Base-by-base conservation (phyloP, 2,888 invertebrate species). In the Carabus problematicus region DNA sequence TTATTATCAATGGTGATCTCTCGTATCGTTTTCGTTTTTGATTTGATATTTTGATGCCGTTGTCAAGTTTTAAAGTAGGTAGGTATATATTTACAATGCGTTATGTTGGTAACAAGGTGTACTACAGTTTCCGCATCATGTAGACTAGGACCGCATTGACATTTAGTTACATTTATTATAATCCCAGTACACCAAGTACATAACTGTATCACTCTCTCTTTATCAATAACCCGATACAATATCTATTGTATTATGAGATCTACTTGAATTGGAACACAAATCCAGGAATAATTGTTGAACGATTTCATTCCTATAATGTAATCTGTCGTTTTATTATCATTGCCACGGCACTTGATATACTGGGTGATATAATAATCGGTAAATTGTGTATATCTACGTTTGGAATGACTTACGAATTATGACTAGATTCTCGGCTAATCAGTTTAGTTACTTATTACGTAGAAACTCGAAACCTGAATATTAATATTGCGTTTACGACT, bases 401-500 rank as follows among this genome's bases (percentile, higher is more conserved):
- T 58, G 59, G 66, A 66, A 66, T 66, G 59, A 40, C 66, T 66
- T 66, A 63, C 54, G 49, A 52, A n/a, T 39, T 63, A 66, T 58
- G 66, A 66, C 66, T 66, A 66, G 63, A 39, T 49, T 56, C 41
- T 45, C 64, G 29, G 64, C 64, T 64, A 64, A 39, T 64, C 61
- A 40, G 61, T 64, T 55, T 42, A 54, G 54, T 54, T 55, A 63
- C 52, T 64, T 66, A 41, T 54, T 55, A 63, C 52, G 55, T 66
- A 66, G 66, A 66, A 66, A 66, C 66, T 58, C 43, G 45, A 60
- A 68, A 68, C 67, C 67, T 68, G 67, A 68, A 60, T 68, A 42
- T 61, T 68, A 64, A 61, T 68, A 68, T 68, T 68, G 67, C 67
- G 60, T 68, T 68, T 68, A 66, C 67, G 67, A 60, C 61, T 59